Evolutionary conservation across 2,888 invertebrate species (phyloP).

Genomic region (Physocephala rufipes): DNA sequence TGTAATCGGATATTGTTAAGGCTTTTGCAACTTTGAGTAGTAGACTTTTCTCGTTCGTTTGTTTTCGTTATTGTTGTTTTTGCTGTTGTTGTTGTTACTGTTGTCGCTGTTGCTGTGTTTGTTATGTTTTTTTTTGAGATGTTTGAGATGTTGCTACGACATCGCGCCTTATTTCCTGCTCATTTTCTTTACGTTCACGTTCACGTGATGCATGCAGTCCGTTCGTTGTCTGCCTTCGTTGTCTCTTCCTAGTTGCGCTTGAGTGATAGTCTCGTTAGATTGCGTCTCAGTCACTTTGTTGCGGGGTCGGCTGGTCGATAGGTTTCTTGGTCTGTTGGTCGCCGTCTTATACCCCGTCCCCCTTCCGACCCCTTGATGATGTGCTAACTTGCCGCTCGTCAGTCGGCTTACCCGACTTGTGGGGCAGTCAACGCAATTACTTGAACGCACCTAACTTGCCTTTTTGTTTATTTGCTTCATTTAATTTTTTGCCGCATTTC

Average conservation of each 20-base stretch:
- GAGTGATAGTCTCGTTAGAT: constrained; percentile 30
- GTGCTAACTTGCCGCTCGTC: neutral
- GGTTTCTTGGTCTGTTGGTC: neutral
- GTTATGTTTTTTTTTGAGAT: too few species aligned
- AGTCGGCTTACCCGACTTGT: too few species aligned
- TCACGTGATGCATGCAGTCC: constrained; percentile 38
- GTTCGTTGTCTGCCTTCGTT: constrained; percentile 38
- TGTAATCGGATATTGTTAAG: constrained; percentile 37
- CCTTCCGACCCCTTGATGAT: neutral
- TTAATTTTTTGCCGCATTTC: neutral
- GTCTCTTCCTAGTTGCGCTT: constrained; percentile 33
- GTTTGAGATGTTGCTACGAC: too few species aligned
- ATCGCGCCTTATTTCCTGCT: constrained; percentile 2
- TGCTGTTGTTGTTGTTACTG: constrained; percentile 38
- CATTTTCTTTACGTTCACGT: constrained; percentile 38
- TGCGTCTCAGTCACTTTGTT: constrained; percentile 17
- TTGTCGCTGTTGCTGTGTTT: constrained; percentile 16
- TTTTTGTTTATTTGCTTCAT: neutral
- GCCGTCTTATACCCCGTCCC: neutral
- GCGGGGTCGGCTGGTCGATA: constrained; percentile 1
- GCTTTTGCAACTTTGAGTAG: neutral
- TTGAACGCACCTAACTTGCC: constrained; percentile 16
- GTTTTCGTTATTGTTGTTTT: constrained; percentile 34
- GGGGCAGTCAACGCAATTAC: neutral
- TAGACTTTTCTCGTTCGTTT: constrained; percentile 42